Percentiles rank a stretch among this genome's conserved stretches.
phyloP scores from a whole-genome alignment of 2,113 vertebrate genomes.

The Mirounga angustirostris region DNA sequence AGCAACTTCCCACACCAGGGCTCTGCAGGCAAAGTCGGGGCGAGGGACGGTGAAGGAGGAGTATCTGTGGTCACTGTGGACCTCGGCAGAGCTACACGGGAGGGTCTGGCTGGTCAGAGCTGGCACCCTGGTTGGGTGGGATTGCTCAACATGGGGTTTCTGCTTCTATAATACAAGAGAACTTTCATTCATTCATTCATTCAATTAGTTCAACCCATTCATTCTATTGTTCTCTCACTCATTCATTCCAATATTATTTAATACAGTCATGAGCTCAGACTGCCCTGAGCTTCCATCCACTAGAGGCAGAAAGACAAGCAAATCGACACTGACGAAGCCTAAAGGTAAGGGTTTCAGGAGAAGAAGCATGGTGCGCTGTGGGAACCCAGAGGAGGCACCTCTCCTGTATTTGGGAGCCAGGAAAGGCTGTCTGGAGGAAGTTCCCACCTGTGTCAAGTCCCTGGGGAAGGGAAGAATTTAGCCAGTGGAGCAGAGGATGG shows the following conservation, averaged over 20 bases:
- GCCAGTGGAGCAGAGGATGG: neutral
- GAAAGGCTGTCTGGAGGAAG: neutral
- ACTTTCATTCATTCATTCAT: neutral
- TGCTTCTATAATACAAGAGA: neutral
- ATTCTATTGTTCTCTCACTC: neutral
- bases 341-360: neutral
- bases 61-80: neutral
- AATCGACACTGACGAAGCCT: neutral
- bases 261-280: neutral
- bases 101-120: neutral
- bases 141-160: neutral
- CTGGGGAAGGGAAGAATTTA: neutral
- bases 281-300: neutral
- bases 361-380: fast-evolving
- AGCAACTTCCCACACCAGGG: neutral
- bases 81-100: neutral
- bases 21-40: neutral
- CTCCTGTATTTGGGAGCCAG: neutral
- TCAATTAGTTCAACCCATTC: neutral
- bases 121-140: too few relatives aligned
- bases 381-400: neutral
- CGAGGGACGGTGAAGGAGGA: neutral
- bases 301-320: neutral
- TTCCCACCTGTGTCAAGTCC: neutral
- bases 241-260: neutral